These are phyloP conservation scores for Peromyscus melanophrys DNA, from an alignment of 2,797 vertebrate species.

Conservation along the genomic window DNA sequence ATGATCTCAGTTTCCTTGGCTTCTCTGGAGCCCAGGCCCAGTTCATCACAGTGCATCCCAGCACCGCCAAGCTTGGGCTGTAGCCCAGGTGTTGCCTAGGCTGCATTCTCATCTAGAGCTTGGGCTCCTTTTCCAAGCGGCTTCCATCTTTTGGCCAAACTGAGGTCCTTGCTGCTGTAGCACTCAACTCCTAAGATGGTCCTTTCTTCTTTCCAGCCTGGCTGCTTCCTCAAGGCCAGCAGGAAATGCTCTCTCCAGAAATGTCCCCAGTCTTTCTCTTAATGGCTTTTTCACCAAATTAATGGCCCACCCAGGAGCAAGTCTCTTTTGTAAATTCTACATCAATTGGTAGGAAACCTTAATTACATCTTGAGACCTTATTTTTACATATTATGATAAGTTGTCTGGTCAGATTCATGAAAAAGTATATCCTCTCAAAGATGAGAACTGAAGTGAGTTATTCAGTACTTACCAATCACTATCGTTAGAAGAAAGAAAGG, in stretches of 20 bases:
- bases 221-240: not conserved
- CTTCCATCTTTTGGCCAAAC: not conserved
- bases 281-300: not conserved
- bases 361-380: slow-evolving; percentile 16
- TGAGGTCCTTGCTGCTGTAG: not conserved
- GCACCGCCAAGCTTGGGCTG: not conserved
- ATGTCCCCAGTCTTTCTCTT: not conserved
- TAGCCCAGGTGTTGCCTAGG: not conserved
- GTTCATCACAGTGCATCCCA: not conserved
- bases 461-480: not conserved
- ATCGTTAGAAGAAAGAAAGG: not conserved
- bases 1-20: not conserved
- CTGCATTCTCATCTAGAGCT: not conserved
- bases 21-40: not conserved
- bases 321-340: not conserved
- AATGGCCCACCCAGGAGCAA: not conserved
- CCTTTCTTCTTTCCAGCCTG: not conserved
- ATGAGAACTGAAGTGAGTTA: slow-evolving; percentile 47
- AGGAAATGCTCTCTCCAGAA: not conserved
- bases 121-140: not conserved
- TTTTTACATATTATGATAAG: slow-evolving; percentile 41
- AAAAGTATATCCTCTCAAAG: slow-evolving; percentile 20
- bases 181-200: not conserved
- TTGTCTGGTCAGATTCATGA: not conserved
- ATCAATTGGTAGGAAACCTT: slow-evolving; percentile 6